Conservation (phyloP, 2,797 vertebrate species). For the Trachops cirrhosus region DNA sequence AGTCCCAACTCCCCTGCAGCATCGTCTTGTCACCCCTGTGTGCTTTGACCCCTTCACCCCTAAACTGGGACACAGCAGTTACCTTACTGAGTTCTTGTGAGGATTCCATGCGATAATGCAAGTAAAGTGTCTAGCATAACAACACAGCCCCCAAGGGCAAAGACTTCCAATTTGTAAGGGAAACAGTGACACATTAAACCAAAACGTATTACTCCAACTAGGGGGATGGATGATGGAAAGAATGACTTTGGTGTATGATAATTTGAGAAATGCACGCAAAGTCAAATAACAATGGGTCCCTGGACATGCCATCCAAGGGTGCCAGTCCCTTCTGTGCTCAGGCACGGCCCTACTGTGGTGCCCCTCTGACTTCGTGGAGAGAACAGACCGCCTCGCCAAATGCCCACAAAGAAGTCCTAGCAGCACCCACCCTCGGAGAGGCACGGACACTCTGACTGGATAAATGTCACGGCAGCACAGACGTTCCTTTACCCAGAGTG, state of each 20-base stretch:
- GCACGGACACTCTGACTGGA: background rate
- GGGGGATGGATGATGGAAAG: background rate
- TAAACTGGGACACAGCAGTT: background rate
- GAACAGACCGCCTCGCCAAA: background rate
- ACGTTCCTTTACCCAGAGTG: background rate
- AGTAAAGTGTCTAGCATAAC: background rate
- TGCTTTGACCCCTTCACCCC: background rate
- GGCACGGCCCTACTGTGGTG: background rate
- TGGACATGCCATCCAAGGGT: background rate
- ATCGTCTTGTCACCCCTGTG: fast-evolving
- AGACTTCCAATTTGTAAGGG: background rate
- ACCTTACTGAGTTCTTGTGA: background rate
- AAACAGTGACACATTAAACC: background rate
- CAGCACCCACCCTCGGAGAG: background rate
- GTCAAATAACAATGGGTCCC: background rate
- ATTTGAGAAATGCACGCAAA: background rate
- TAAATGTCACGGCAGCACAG: background rate
- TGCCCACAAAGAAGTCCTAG: background rate
- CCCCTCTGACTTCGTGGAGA: background rate
- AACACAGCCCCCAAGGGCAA: background rate
- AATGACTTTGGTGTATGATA: background rate
- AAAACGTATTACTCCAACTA: background rate
- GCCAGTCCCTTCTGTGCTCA: background rate
- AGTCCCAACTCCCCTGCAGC: background rate
- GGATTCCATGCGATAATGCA: background rate